These are phyloP conservation scores for Lepilemur septentrionalis DNA, from an alignment of 2,797 vertebrate species.

Conservation along the genomic window DNA sequence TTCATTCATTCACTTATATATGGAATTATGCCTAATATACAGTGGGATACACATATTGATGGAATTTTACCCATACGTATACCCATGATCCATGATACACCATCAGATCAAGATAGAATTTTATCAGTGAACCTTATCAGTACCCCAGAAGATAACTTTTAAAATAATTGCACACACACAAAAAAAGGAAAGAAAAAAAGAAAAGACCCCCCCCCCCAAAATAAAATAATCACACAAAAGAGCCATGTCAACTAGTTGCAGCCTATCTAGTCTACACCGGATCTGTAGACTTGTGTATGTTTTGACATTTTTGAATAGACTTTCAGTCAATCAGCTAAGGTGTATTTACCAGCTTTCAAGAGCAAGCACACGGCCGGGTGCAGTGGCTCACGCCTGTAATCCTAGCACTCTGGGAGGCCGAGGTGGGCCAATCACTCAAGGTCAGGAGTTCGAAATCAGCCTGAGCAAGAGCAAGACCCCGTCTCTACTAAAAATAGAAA, in stretches of 20 bases:
- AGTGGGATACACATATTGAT: background rate
- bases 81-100: background rate
- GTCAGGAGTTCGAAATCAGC: too few relatives aligned
- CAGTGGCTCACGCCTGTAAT: too few relatives aligned
- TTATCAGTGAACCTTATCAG: background rate
- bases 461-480: too few relatives aligned
- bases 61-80: background rate
- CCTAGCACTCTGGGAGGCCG: too few relatives aligned
- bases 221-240: background rate
- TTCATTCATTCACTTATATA: background rate
- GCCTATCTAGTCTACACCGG: background rate
- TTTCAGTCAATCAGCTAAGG: background rate
- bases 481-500: too few relatives aligned
- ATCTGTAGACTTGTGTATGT: background rate
- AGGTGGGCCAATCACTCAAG: too few relatives aligned
- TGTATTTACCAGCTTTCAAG: background rate
- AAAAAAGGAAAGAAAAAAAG: background rate
- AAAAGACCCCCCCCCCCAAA: background rate
- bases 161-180: background rate
- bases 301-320: constrained; percentile 41
- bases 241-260: background rate
- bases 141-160: background rate
- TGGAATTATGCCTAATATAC: background rate
- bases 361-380: background rate
- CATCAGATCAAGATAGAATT: background rate